These are phyloP conservation scores for Microctenopoma steveboyesi DNA, from an alignment of 2,797 vertebrate genomes.

Conservation along the genomic window DNA sequence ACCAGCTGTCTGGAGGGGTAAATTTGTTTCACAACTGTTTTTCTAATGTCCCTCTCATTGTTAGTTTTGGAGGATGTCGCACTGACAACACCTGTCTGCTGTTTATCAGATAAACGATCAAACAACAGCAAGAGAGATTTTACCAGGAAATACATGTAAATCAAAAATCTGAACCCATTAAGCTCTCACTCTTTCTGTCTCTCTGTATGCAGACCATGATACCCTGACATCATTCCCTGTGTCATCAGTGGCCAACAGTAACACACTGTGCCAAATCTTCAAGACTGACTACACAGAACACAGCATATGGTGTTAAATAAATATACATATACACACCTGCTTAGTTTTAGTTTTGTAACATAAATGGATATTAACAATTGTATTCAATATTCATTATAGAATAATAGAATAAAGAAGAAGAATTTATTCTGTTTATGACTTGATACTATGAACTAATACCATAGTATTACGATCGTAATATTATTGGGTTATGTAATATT, in stretches of 20 bases:
- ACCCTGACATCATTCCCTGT: not conserved
- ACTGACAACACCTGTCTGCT: conserved; percentile 14
- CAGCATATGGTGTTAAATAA: conserved; percentile 6
- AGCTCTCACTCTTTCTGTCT: not conserved
- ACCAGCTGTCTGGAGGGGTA: conserved; percentile 16
- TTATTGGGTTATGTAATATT: too few species aligned
- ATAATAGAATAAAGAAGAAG: too few species aligned
- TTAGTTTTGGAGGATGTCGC: conserved; percentile 35
- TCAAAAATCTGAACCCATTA: not conserved
- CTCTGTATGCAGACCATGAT: not conserved
- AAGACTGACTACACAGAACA: conserved; percentile 1
- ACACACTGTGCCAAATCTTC: not conserved
- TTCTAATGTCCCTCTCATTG: conserved; percentile 23
- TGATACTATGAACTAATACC: too few species aligned
- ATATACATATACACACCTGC: not conserved
- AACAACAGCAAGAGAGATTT: conserved; percentile 6
- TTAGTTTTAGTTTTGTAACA: not conserved
- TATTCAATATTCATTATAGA: too few species aligned
- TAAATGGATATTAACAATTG: too few species aligned
- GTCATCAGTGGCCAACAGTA: not conserved
- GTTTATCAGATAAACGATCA: conserved; percentile 4
- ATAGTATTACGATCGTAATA: too few species aligned
- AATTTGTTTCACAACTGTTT: conserved; percentile 45
- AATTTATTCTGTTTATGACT: too few species aligned
- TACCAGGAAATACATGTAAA: conserved; percentile 2